Conservation (phyloP, 2,888 invertebrate genomes). For the Acronicta psi region DNA sequence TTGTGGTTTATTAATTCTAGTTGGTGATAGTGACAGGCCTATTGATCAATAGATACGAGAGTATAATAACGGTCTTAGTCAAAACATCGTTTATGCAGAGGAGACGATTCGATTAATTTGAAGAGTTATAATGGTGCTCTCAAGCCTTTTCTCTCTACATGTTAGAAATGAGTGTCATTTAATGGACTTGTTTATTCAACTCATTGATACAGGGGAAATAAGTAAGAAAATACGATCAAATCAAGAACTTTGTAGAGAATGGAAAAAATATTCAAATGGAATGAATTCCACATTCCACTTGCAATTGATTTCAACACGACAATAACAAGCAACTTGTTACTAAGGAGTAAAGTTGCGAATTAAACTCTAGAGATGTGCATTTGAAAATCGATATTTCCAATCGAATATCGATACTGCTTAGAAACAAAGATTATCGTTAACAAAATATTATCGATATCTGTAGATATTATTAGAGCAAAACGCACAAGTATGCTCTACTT, state of each 20-base stretch:
- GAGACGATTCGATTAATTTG: slow-evolving; percentile 5
- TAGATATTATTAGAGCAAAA: slow-evolving; percentile 65
- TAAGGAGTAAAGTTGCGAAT: slow-evolving; percentile 14
- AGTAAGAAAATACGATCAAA: slow-evolving; percentile 31
- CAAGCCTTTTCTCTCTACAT: background rate
- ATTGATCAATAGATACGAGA: background rate
- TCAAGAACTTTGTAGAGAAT: background rate
- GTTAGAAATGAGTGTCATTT: background rate
- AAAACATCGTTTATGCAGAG: too few species aligned
- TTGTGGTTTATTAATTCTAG: background rate
- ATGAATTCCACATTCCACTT: slow-evolving; percentile 5
- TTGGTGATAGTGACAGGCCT: background rate
- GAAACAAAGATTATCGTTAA: slow-evolving; percentile 46
- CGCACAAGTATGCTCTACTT: slow-evolving; percentile 76
- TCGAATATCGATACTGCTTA: slow-evolving; percentile 43
- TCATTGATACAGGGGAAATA: background rate
- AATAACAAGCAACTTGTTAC: slow-evolving; percentile 22
- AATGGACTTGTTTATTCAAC: background rate
- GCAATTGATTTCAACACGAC: slow-evolving; percentile 15
- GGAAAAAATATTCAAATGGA: background rate
- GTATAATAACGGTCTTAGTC: too few species aligned
- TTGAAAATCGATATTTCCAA: slow-evolving; percentile 37
- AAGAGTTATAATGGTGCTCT: slow-evolving; percentile 15
- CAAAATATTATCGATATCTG: slow-evolving; percentile 43
- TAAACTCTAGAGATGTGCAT: slow-evolving; percentile 19